Percentiles rank a stretch among this genome's conserved stretches.
Evolutionary conservation across 2,888 invertebrate genomes (phyloP).

Genomic region (Hirtodrosophila alboralis): DNA sequence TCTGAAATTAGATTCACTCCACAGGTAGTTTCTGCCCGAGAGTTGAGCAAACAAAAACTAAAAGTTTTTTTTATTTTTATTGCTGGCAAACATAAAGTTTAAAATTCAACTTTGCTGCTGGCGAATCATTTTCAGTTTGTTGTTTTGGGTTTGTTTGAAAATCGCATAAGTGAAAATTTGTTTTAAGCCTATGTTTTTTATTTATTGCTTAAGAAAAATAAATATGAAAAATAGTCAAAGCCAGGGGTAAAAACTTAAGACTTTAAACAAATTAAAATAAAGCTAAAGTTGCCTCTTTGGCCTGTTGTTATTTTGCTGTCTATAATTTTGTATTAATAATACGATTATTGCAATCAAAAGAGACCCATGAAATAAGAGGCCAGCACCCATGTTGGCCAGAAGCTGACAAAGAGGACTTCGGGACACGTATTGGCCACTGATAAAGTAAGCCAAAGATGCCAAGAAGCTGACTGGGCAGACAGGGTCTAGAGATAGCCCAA

Average conservation of each 20-base stretch:
- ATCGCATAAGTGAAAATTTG: constrained; percentile 24
- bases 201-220: constrained; percentile 2
- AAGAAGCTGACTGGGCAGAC: constrained; percentile 24
- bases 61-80: constrained; percentile 28
- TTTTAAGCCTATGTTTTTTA: constrained; percentile 25
- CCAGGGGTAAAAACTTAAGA: not conserved
- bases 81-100: constrained; percentile 32
- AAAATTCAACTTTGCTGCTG: constrained; percentile 29
- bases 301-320: not conserved
- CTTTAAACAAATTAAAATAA: constrained; percentile 6
- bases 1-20: constrained; percentile 39
- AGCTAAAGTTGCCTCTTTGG: not conserved
- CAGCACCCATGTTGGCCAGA: not conserved
- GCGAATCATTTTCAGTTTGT: constrained; percentile 33
- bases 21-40: constrained; percentile 37
- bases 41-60: constrained; percentile 19
- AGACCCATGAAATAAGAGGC: constrained; percentile 14
- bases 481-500: constrained; percentile 14
- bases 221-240: constrained; percentile 6
- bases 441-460: constrained; percentile 51
- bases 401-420: constrained; percentile 5
- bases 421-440: constrained; percentile 65
- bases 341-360: constrained; percentile 57
- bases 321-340: constrained; percentile 57
- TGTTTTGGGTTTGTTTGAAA: constrained; percentile 29